Base-by-base conservation (phyloP, 2,113 vertebrate species). In the Peucedramus taeniatus region DNA sequence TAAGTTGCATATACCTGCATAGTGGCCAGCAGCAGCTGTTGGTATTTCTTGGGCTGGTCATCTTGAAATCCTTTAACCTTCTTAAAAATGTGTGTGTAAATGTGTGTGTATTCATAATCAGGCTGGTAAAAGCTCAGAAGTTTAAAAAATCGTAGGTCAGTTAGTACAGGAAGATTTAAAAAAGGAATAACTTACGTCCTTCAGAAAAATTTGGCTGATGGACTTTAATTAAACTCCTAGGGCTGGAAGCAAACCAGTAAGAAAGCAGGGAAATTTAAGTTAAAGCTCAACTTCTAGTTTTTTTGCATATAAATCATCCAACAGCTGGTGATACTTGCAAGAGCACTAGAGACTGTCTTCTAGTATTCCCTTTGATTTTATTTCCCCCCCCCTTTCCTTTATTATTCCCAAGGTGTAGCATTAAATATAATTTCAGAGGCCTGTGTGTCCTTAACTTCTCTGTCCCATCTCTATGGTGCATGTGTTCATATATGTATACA, bases 261-360 rank as follows among this genome's bases (percentile, higher is more conserved):
- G 51, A 94, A 90, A 88, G 51, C 64, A 83, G 59, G 44, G 23
- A 86, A 88, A 70, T 86, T 83, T 65, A 61, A 82, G 51, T 74
- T 88, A 59, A 89, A 93, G 68, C 71, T 83, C 51, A 94, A 1
- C 68, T 93, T 90, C 51, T 89, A 64, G 37, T 11, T 93, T 93
- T 93, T 91, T 75, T 93, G 68, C 31, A 22, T 94, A 71, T 86
- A 94, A 96, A 77, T 96, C 27, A 47, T 94, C 51, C 23, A 92
- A 72, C 90, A 94, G 90, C 94, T 96, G 79, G 68, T 95, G 93
- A 83, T 93, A 80, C 56, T 95, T 96, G 68, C 82, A 83, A 81
- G 56, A 93, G 64, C 75, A 72, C 68, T 57, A 78, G 60, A 79
- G 56, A 35, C 71, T 90, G 47, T 80, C 75, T 95, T 96, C 78